Percentiles rank a stretch among this genome's conserved stretches.
Conservation (phyloP, 1,140 invertebrate species). For the Drosophila paulistorum region DNA sequence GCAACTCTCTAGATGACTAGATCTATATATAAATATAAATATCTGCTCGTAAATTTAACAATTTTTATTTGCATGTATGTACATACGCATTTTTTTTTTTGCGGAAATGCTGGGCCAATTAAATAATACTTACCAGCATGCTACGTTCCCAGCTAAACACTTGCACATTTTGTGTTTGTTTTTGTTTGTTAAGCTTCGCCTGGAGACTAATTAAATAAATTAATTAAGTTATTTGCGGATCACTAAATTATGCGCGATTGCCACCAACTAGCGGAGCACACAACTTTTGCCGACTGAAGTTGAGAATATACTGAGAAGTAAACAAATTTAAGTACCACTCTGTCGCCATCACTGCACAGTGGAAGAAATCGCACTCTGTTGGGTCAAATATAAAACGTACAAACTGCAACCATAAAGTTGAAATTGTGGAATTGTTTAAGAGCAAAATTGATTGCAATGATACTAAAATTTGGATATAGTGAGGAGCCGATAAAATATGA, state of each 20-base stretch:
- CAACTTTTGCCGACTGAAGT: constrained; percentile 31
- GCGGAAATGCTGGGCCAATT: constrained; percentile 12
- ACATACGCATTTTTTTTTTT: background rate
- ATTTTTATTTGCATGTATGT: constrained; percentile 6
- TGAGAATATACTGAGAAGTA: constrained; percentile 12
- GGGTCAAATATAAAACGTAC: background rate
- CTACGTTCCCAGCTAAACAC: constrained; percentile 70
- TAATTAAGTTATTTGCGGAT: constrained; percentile 7
- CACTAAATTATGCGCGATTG: constrained; percentile 27
- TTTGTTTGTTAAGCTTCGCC: constrained; percentile 13
- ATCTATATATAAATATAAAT: constrained; percentile 20
- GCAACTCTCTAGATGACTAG: constrained; percentile 12
- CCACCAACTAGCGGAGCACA: background rate
- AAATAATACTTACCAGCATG: constrained; percentile 69
- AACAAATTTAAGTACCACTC: constrained; percentile 12
- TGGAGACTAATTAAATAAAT: constrained; percentile 11
- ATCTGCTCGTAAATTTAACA: constrained; percentile 7
- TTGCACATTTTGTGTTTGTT: constrained; percentile 67
- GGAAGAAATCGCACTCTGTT: background rate
- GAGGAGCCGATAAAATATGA: too few species aligned
- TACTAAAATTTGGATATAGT: too few species aligned
- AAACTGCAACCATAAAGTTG: too few species aligned
- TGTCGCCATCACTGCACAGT: background rate
- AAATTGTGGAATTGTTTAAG: too few species aligned
- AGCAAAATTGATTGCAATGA: too few species aligned